Base-by-base conservation (phyloP, 2,113 vertebrate genomes). In the Lethenteron camtschaticum region DNA sequence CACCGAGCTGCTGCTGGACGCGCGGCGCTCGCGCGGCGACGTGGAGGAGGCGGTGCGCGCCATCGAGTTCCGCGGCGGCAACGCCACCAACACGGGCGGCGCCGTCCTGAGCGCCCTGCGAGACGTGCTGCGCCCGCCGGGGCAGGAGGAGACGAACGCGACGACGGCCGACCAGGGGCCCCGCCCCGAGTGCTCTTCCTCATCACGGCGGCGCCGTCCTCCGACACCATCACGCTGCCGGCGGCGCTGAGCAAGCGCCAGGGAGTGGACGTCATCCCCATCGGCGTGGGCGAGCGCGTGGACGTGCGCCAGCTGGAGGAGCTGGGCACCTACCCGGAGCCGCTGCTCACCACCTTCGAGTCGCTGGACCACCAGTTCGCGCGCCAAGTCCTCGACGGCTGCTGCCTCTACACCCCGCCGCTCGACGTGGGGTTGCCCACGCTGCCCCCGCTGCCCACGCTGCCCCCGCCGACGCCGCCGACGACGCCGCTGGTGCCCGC, bases 101-200 rank as follows among this genome's bases (percentile, higher is more conserved):
- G 90, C 86, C 58, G 70, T 99, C 0, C 69, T 74, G 60, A 66
- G 60, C 10, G 60, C 60, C 8, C 20, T 66, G 60, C 8, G 9
- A 4, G 60, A 66, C n/a, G 60, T 9, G 20, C n/a, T 66, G 60
- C 60, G 24, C 60, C 10, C 9, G 60, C 8, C 60, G 60, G 24
- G 4, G 24, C 3, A n/a, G n/a, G n/a, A 24, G 24, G 24, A 41
- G 24, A 41, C 24, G 24, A 41, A 41, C 4, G 5, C 4, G 24
- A 41, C 3, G 24, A 41, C 24, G 24, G 5, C 24, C 24, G 24
- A 41, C 24, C 4, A 5, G 24, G 24, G 2, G 74, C n/a, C n/a
- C 81, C 78, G 0, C 83, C 85, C 56, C 84, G 85, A 72, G 77
- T 95, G 71, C 90, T 96, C 11, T 97, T 95, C 72, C 85, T 97